Percentiles rank a stretch among this genome's conserved stretches.
Conservation (phyloP, 1,140 invertebrate species). For the Sweltsa coloradensis region DNA sequence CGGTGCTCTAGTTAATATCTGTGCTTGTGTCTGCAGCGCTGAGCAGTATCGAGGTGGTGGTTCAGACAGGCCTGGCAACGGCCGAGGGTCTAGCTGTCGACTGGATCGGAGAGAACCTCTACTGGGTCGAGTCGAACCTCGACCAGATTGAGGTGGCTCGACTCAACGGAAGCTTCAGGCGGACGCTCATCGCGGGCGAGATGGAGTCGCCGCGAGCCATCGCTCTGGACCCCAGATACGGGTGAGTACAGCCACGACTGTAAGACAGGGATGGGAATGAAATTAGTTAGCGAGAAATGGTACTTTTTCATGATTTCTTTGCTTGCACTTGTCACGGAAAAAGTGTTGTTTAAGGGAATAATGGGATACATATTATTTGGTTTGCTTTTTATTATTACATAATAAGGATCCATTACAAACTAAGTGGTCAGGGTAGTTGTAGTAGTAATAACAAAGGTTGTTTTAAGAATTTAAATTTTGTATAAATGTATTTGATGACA, state of each 20-base stretch:
- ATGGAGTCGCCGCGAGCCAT: slow-evolving; percentile 81
- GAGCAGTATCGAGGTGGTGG: slow-evolving; percentile 67
- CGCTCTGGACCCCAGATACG: slow-evolving; percentile 67
- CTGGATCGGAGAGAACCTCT: slow-evolving; percentile 73
- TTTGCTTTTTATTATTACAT: too few relatives aligned
- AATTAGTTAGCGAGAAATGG: too few relatives aligned
- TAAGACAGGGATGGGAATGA: too few relatives aligned
- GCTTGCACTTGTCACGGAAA: slow-evolving; percentile 29
- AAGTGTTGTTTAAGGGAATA: not conserved
- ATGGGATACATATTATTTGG: too few relatives aligned
- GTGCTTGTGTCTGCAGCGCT: slow-evolving; percentile 38
- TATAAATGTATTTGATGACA: too few relatives aligned
- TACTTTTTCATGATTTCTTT: too few relatives aligned
- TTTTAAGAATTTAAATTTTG: too few relatives aligned
- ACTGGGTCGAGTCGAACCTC: slow-evolving; percentile 73
- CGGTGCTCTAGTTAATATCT: not conserved
- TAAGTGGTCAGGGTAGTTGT: too few relatives aligned
- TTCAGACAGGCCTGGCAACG: slow-evolving; percentile 70
- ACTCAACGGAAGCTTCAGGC: slow-evolving; percentile 62
- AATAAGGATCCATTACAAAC: too few relatives aligned
- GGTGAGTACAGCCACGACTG: too few relatives aligned
- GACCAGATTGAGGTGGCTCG: slow-evolving; percentile 85
- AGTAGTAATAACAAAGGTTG: too few relatives aligned
- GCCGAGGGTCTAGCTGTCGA: slow-evolving; percentile 78
- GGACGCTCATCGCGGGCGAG: slow-evolving; percentile 68